phyloP scores from a whole-genome alignment of 1,140 invertebrate genomes.

The Scaptomyza pallida region DNA sequence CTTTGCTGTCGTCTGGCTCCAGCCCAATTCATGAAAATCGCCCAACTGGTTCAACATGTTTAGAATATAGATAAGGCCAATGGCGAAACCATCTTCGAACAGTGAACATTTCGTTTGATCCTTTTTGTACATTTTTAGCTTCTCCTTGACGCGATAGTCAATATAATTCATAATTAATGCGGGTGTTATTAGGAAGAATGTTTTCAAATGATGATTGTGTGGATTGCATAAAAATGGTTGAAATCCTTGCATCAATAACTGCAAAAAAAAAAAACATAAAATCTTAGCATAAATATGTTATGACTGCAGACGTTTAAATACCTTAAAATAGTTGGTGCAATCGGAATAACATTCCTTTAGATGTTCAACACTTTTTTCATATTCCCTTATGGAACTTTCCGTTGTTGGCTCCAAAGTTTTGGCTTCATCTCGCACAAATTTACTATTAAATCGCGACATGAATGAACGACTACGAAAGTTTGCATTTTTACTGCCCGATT shows the following conservation, averaged over 20 bases:
- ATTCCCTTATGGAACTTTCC: constrained; percentile 74
- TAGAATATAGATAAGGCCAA: constrained; percentile 92
- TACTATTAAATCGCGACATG: constrained; percentile 91
- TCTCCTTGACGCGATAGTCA: constrained; percentile 95
- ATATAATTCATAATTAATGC: constrained; percentile 97
- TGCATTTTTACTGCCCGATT: constrained; percentile 96
- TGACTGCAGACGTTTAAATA: constrained; percentile 51
- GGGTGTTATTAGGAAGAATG: constrained; percentile 97
- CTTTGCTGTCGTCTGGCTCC: constrained; percentile 95
- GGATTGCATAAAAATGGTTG: constrained; percentile 93
- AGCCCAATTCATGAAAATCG: constrained; percentile 97
- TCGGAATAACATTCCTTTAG: constrained; percentile 95
- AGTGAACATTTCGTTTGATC: constrained; percentile 91
- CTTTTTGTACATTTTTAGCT: constrained; percentile 92
- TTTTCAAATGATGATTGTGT: constrained; percentile 95
- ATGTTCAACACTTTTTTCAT: constrained; percentile 82
- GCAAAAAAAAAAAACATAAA: constrained; percentile 48
- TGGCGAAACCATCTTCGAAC: constrained; percentile 99
- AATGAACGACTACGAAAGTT: constrained; percentile 96
- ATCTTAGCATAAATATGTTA: background rate
- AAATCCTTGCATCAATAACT: constrained; percentile 96
- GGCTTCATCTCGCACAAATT: constrained; percentile 86
- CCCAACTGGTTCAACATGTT: constrained; percentile 89
- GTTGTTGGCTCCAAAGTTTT: constrained; percentile 61
- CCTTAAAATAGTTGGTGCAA: constrained; percentile 97